Evolutionary conservation across 2,113 vertebrate genomes (phyloP), one percentile per base, ranked within the genome.

Genomic region (Tetrao urogallus): DNA sequence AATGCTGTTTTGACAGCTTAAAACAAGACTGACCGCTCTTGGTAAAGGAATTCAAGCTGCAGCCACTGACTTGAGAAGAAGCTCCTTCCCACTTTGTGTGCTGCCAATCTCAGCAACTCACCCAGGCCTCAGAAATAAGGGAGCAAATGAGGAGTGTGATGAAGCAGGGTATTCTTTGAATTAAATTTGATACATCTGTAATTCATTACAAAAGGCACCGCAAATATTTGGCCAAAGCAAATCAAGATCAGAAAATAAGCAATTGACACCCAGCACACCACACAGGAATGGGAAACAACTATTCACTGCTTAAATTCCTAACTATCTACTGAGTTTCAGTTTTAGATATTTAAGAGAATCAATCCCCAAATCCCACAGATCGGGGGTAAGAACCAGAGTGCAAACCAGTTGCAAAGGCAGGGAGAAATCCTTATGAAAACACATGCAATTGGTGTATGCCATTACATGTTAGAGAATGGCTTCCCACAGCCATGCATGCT

Each of bases 181-280:
- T 65, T 80, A 73, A 54, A 82, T 58, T 69, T 66, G 38, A 72
- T 91, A 89, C 58, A 89, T 84, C 60, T 92, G 21, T 63, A 92
- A 93, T 78, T 90, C 75, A 93, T 79, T 64, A 27, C 54, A 86
- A 89, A 92, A 36, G 34, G 25, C 69, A 90, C 30, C 64, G 76
- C 52, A 86, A 71, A 82, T 80, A 83, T 88, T 81, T 81, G 36
- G 48, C 34, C 92, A 10, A 47, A 88, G 60, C 18, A 83, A 73
- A 52, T 15, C 6, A 54, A 84, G 30, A 58, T 6, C 17, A 83
- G 61, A 74, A 54, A 88, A 38, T 76, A 82, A 81, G 34, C 17
- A 50, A n/a, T 64, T 24, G 30, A 32, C 17, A 28, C 30, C 70
- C 45, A 50, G 4, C 21, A 27, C 36, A 38, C 27, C 15, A 25